phyloP scores from a whole-genome alignment of 2,888 invertebrate genomes.

The Girardia tigrina region DNA sequence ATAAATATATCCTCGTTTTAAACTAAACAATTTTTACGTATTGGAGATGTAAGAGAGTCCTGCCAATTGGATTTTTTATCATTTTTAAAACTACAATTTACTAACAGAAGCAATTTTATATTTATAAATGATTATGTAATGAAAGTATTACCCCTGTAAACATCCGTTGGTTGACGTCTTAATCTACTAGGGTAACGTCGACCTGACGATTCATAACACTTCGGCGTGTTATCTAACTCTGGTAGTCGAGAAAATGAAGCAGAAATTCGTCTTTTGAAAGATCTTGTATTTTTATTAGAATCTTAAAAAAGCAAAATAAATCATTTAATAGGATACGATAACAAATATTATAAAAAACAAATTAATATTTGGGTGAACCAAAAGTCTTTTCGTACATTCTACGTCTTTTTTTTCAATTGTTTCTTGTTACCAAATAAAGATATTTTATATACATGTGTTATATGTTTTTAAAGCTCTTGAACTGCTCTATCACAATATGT shows the following conservation, averaged over 20 bases:
- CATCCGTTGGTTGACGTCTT: neutral
- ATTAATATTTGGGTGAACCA: no score
- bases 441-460: no score
- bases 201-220: neutral
- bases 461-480: no score
- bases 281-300: neutral
- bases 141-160: neutral
- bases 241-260: slow-evolving; percentile 6
- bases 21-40: neutral
- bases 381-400: no score
- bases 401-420: no score
- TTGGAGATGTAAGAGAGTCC: neutral
- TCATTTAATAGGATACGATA: no score
- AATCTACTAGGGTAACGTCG: neutral
- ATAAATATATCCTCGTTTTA: neutral
- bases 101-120: neutral
- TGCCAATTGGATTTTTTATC: slow-evolving; percentile 23
- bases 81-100: neutral
- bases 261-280: neutral
- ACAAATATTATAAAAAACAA: no score
- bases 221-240: neutral
- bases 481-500: no score
- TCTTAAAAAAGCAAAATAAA: no score
- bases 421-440: no score
- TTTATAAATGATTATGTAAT: neutral